These are phyloP conservation scores for Fundulus diaphanus DNA, from an alignment of 2,797 vertebrate species.

Conservation along the genomic window DNA sequence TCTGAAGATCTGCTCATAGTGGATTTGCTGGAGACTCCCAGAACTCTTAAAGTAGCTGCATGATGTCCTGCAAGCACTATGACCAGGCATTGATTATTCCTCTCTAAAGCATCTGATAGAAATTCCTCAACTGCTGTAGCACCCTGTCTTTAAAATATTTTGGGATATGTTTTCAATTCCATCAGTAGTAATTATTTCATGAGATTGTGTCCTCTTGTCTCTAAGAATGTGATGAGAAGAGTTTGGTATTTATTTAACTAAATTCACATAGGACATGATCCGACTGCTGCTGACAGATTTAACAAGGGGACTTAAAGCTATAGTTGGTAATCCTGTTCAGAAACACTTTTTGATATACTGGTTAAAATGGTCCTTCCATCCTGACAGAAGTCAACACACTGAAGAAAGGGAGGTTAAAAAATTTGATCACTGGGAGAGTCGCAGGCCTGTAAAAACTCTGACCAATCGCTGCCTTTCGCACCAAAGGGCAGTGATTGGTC, in stretches of 20 bases:
- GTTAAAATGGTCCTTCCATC: too few species aligned
- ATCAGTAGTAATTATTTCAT: background rate
- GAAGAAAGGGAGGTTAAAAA: too few species aligned
- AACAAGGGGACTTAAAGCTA: too few species aligned
- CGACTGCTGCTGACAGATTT: constrained; percentile 8
- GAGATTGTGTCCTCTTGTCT: background rate
- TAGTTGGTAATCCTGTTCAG: too few species aligned
- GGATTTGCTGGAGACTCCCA: constrained; percentile 8
- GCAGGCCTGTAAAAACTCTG: too few species aligned
- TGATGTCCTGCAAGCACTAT: background rate
- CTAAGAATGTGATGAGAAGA: background rate
- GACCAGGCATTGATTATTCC: constrained; percentile 2
- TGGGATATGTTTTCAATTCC: background rate
- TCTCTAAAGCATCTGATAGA: constrained; percentile 2
- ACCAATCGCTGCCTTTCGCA: too few species aligned
- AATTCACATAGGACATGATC: constrained; percentile 4
- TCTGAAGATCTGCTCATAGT: constrained; percentile 5
- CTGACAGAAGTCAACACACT: too few species aligned
- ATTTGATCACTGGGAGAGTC: too few species aligned
- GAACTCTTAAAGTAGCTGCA: constrained; percentile 1
- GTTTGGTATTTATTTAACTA: constrained; percentile 13
- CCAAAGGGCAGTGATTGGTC: too few species aligned
- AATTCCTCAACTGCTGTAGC: constrained; percentile 2
- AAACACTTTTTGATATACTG: too few species aligned
- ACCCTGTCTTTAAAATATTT: background rate